These are phyloP conservation scores for Antechinus flavipes DNA, from an alignment of 2,113 vertebrate genomes.

Conservation along the genomic window DNA sequence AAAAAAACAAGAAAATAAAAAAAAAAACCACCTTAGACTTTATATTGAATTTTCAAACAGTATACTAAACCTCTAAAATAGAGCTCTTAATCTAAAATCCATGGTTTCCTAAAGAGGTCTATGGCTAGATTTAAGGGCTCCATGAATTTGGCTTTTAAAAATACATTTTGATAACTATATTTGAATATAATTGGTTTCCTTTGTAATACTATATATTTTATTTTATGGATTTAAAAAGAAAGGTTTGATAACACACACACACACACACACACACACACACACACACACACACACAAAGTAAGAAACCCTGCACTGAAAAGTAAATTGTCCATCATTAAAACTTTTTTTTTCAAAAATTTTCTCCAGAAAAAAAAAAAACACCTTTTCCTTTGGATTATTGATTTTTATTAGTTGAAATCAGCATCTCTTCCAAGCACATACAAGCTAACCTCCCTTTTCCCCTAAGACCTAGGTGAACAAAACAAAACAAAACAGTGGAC, in stretches of 20 bases:
- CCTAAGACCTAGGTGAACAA: constrained; percentile 7
- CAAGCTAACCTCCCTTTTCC: background rate
- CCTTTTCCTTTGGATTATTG: background rate
- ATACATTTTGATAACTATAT: background rate
- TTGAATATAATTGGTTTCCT: background rate
- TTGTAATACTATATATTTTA: background rate
- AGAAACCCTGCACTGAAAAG: background rate
- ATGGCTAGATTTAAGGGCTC: background rate
- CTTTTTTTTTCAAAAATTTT: background rate
- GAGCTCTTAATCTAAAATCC: background rate
- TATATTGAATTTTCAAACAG: background rate
- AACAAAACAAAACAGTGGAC: background rate
- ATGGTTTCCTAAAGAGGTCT: background rate
- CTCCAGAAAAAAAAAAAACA: no score
- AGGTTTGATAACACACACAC: no score
- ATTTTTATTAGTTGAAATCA: background rate
- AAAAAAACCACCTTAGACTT: background rate
- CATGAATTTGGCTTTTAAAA: background rate
- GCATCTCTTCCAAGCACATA: background rate
- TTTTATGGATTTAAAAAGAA: background rate
- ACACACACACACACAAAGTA: background rate
- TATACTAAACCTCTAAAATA: background rate
- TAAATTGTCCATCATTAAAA: background rate
- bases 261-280: no score
- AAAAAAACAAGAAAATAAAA: background rate